A percentile compares a stretch with the other conserved stretches of the same genome.
These are phyloP conservation scores for Microcebus lehilahytsara DNA, from an alignment of 2,113 vertebrate genomes.

Conservation along the genomic window DNA sequence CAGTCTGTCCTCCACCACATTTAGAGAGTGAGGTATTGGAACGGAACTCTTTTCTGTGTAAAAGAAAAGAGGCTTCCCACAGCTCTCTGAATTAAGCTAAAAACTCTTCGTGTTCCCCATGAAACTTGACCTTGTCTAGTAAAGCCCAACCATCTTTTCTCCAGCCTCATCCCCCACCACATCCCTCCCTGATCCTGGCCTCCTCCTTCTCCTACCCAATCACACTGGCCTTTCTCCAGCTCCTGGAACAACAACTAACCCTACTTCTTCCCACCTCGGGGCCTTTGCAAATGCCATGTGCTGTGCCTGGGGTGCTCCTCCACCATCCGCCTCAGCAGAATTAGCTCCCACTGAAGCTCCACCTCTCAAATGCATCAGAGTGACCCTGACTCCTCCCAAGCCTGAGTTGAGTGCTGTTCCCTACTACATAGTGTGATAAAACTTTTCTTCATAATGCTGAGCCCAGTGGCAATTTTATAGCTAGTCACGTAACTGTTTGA, in stretches of 20 bases:
- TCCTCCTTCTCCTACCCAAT: not conserved
- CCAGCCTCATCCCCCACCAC: not conserved
- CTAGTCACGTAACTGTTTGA: not conserved
- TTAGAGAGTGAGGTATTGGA: not conserved
- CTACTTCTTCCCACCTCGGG: not conserved
- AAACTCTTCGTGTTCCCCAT: not conserved
- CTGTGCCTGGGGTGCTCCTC: not conserved
- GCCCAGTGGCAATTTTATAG: not conserved
- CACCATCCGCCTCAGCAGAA: not conserved
- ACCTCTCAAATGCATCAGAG: not conserved
- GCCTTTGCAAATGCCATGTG: not conserved
- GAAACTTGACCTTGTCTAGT: not conserved
- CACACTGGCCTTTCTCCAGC: not conserved
- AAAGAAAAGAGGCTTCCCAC: not conserved
- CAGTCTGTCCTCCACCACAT: not conserved
- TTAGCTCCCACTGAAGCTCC: not conserved
- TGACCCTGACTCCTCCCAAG: not conserved
- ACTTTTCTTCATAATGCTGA: not conserved
- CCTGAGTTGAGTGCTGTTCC: not conserved
- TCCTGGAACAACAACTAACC: not conserved
- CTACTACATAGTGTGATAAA: not conserved
- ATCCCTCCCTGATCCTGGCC: not conserved
- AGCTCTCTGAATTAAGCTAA: not conserved
- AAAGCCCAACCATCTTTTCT: not conserved
- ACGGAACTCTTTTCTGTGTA: not conserved